Evolutionary conservation across 2,113 vertebrate species (phyloP).

Genomic region (Ondatra zibethicus): DNA sequence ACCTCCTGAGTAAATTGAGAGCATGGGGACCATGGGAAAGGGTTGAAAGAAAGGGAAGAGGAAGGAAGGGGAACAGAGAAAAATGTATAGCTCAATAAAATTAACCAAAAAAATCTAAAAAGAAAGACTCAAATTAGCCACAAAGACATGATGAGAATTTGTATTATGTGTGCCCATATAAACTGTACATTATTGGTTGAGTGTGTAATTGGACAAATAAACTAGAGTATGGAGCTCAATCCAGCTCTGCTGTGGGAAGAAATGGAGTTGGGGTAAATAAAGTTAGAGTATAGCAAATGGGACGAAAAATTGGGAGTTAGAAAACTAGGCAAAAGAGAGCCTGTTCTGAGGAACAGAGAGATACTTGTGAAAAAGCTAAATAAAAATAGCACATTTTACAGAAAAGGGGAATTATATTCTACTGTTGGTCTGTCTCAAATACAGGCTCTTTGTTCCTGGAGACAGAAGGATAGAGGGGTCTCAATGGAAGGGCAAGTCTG

Average conservation of each 20-base stretch:
- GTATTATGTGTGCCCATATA: background rate
- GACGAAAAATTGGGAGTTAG: background rate
- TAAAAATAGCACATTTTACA: slow-evolving; percentile 29
- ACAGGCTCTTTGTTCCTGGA: slow-evolving; percentile 44
- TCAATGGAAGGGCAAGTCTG: background rate
- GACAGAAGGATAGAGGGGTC: background rate
- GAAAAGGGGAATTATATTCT: slow-evolving; percentile 50
- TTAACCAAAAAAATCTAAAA: background rate
- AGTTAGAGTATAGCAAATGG: background rate
- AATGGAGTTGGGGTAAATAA: slow-evolving; percentile 20
- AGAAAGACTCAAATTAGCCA: background rate
- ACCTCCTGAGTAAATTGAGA: too few species aligned
- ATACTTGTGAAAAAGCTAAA: slow-evolving; percentile 34
- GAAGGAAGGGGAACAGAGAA: too few species aligned
- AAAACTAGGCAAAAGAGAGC: slow-evolving; percentile 25
- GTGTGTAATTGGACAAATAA: background rate
- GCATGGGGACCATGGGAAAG: too few species aligned
- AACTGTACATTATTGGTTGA: background rate
- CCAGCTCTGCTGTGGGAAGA: background rate
- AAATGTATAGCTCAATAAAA: too few species aligned
- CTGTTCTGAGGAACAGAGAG: slow-evolving; percentile 66
- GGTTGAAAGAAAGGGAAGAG: too few species aligned
- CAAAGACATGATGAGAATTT: background rate
- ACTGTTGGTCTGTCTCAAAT: background rate
- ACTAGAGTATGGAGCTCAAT: background rate